phyloP scores from a whole-genome alignment of 64 coral and sea anemone species.

The Catalaphyllia jardinei region DNA sequence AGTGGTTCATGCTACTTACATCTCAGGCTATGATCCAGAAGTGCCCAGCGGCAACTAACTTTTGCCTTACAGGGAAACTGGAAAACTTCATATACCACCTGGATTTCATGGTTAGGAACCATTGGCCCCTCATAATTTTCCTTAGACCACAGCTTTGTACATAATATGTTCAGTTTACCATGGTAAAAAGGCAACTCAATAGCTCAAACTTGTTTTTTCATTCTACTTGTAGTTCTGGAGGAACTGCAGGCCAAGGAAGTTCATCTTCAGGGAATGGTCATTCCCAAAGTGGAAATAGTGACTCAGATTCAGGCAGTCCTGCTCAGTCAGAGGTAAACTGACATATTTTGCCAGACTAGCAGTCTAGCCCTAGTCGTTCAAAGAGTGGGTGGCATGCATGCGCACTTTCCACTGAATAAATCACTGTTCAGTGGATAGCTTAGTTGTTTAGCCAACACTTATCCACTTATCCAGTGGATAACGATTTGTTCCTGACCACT shows the following conservation, averaged over 20 bases:
- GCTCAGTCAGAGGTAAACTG: constrained; percentile 51
- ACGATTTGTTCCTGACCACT: background rate
- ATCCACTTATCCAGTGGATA: background rate
- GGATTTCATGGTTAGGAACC: no score
- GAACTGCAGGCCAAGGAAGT: background rate
- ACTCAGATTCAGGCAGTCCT: constrained; percentile 56
- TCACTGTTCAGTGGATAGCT: background rate
- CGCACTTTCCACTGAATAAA: no score
- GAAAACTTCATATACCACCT: no score
- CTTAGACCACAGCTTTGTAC: no score
- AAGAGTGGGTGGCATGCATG: background rate
- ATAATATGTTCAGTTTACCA: background rate
- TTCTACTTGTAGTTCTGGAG: background rate
- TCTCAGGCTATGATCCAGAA: no score
- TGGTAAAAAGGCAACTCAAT: background rate
- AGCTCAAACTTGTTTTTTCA: background rate
- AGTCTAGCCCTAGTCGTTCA: background rate
- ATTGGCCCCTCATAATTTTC: no score
- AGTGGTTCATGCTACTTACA: no score
- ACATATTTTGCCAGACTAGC: background rate
- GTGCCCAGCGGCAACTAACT: no score
- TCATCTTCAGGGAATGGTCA: constrained; percentile 6
- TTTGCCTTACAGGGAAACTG: no score
- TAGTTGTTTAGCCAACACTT: background rate
- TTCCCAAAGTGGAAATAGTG: constrained; percentile 23